Evolutionary conservation across 2,113 vertebrate genomes (phyloP), one percentile per base, ranked within the genome.

Genomic region (Pseudorasbora parva): DNA sequence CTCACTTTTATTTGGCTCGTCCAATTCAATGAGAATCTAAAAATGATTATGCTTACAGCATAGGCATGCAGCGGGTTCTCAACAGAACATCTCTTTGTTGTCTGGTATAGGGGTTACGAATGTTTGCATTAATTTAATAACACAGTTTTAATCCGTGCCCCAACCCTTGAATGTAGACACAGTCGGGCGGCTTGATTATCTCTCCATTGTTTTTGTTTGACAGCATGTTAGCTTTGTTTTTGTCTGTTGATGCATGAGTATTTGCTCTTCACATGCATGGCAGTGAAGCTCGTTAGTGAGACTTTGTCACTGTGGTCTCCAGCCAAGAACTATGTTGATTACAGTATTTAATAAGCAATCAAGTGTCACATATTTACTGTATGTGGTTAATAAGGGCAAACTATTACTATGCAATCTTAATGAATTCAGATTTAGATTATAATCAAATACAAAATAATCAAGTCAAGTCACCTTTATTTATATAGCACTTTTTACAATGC

Each of bases 41-140:
- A 74, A 62, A 84, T 73, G 14, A 57, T 69, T 81, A 78, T 84
- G 83, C 85, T 88, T 83, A 17, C 47, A 69, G 27, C 6, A 23
- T 8, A n/a, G 47, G 11, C 47, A n/a, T 68, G 73, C 56, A 43
- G 25, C 17, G 45, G 17, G 62, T 57, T 37, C 78, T 80, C 43
- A 19, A 45, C 60, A 51, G 75, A 33, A 30, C 45, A 45, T 49
- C 51, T 85, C 59, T 72, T 49, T 85, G 51, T 59, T 33, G 37
- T 74, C 56, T 82, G 73, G 82, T 71, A 66, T 33, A 75, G 41
- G 2, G 72, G 27, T n/a, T 51, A n/a, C 62, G 64, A 79, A 71
- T 69, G 57, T 87, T 57, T 74, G 86, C 75, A 81, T 82, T 54
- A 47, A 78, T 71, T 86, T 84, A 88, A 86, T 83, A 81, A 69